These are phyloP conservation scores for Vicugna pacos DNA, from an alignment of 2,113 vertebrate genomes.

Conservation along the genomic window DNA sequence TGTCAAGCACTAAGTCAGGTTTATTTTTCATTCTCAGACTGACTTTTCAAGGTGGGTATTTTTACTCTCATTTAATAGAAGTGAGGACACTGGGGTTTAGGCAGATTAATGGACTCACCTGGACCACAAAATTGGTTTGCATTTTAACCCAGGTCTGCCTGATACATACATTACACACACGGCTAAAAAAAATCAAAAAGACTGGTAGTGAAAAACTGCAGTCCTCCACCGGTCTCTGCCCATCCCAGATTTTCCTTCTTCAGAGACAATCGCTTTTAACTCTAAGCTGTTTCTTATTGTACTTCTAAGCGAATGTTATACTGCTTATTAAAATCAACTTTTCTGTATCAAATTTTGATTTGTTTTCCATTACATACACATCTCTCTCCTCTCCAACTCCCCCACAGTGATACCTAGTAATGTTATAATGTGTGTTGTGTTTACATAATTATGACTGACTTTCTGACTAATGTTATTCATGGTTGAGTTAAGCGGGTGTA, in stretches of 20 bases:
- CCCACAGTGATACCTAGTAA: background rate
- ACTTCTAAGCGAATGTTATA: background rate
- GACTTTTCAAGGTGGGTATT: background rate
- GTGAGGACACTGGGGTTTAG: background rate
- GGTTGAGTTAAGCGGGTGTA: background rate
- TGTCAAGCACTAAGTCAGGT: background rate
- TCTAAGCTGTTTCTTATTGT: background rate
- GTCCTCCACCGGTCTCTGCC: background rate
- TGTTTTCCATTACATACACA: background rate
- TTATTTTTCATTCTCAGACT: conserved; percentile 21
- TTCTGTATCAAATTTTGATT: background rate
- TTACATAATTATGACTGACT: background rate
- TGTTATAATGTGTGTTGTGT: background rate
- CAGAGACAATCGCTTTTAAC: background rate
- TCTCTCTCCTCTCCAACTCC: background rate
- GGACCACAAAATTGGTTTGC: background rate
- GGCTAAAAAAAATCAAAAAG: conserved; percentile 9
- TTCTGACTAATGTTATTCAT: background rate
- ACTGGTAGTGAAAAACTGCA: background rate
- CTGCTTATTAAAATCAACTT: background rate
- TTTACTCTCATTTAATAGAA: background rate
- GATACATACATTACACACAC: background rate
- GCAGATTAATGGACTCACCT: background rate
- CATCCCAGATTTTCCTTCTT: background rate
- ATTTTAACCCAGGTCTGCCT: background rate